A percentile compares a stretch with the other conserved stretches of the same genome.
Evolutionary conservation across 2,797 vertebrate genomes (phyloP).

Genomic region (Anisognathus igniventris): DNA sequence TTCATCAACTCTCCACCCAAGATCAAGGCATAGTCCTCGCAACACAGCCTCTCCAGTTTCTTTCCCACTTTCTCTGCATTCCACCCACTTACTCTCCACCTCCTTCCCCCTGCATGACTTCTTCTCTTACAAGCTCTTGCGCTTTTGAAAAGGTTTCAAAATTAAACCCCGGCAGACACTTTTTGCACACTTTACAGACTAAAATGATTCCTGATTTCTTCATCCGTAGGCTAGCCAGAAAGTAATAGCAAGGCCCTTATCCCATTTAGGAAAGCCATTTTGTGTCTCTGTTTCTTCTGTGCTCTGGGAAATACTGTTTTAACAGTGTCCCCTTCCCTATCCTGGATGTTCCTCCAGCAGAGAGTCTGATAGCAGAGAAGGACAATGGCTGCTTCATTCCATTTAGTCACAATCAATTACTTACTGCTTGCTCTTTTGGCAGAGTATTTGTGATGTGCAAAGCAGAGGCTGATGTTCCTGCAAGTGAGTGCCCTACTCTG

Average conservation of each 20-base stretch:
- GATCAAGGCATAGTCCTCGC: not conserved
- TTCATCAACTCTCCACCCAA: not conserved
- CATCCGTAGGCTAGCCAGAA: not conserved
- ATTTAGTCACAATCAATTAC: not conserved
- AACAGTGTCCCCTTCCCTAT: not conserved
- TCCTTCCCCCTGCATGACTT: not conserved
- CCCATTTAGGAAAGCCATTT: not conserved
- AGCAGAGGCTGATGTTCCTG: not conserved
- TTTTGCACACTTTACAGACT: not conserved
- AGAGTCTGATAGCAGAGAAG: not conserved
- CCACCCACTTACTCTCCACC: not conserved
- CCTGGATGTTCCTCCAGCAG: not conserved
- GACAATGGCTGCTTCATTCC: not conserved
- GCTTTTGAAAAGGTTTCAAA: not conserved
- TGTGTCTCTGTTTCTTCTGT: not conserved
- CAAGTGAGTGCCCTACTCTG: not conserved
- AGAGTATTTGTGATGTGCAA: not conserved
- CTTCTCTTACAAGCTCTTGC: not conserved
- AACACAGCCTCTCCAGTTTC: not conserved
- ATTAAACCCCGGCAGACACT: not conserved
- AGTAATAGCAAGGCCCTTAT: not conserved
- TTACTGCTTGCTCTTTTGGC: not conserved
- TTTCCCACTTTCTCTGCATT: not conserved
- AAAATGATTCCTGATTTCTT: not conserved
- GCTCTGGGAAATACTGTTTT: not conserved